Conservation (phyloP, 2,888 invertebrate genomes). For the Tetramorium bicarinatum region DNA sequence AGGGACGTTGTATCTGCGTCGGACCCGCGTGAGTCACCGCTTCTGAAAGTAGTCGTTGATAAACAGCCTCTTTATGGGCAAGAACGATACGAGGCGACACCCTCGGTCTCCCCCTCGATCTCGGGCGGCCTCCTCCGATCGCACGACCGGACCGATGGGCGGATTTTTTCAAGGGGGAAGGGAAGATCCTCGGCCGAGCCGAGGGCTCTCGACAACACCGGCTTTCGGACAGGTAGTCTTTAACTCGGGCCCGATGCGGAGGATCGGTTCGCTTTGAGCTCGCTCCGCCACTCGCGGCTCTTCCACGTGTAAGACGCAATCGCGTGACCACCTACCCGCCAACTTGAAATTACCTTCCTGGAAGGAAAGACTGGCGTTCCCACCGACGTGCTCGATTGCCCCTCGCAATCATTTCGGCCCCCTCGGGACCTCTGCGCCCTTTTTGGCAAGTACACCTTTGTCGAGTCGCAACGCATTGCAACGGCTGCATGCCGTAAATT, state of each 20-base stretch:
- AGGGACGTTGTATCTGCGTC: conserved; percentile 47
- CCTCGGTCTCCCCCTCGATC: background rate
- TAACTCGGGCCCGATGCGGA: conserved; percentile 61
- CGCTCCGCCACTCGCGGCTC: conserved; percentile 48
- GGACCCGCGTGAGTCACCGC: conserved; percentile 60
- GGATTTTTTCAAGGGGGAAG: conserved; percentile 22
- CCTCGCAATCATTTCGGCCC: conserved; percentile 59
- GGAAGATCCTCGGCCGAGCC: conserved; percentile 1
- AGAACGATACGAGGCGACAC: conserved; percentile 21
- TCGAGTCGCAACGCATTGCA: background rate
- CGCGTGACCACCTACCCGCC: conserved; percentile 82
- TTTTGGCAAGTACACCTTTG: conserved; percentile 41
- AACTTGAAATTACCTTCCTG: conserved; percentile 82
- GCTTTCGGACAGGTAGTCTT: conserved; percentile 71
- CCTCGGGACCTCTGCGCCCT: conserved; percentile 36
- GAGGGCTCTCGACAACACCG: conserved; percentile 21
- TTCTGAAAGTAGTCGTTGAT: conserved; percentile 66
- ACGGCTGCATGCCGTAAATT: background rate
- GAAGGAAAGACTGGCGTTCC: conserved; percentile 73
- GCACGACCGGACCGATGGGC: background rate
- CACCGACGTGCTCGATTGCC: conserved; percentile 68
- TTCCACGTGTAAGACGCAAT: conserved; percentile 68
- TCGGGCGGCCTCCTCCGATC: background rate
- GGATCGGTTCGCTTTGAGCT: conserved; percentile 71
- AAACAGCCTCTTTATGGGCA: conserved; percentile 56